Evolutionary conservation across 92 coral and sea anemone genomes (phyloP).

Genomic region (Porites cylindrica): DNA sequence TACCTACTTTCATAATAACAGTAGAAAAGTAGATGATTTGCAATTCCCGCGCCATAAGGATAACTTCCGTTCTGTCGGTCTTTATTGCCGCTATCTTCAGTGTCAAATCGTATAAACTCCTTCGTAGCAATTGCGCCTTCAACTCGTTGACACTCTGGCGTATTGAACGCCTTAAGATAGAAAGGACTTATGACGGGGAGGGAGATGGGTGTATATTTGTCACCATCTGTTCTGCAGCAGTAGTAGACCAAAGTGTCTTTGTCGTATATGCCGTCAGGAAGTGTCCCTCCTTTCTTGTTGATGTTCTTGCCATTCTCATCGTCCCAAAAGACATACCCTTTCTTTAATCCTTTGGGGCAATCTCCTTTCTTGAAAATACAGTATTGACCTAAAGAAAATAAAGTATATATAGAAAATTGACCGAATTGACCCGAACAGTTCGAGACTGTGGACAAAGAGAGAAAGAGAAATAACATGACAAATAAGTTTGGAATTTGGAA

Average conservation of each 20-base stretch:
- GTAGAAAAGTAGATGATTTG: conserved; percentile 10
- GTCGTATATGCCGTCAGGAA: conserved; percentile 66
- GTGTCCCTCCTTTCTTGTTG: conserved; percentile 47
- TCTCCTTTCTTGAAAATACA: conserved; percentile 61
- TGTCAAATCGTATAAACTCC: conserved; percentile 59
- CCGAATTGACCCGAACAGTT: no score
- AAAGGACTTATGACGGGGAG: conserved; percentile 61
- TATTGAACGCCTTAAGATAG: conserved; percentile 44
- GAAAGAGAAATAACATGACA: no score
- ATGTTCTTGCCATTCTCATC: conserved; percentile 42
- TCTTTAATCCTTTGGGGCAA: conserved; percentile 44
- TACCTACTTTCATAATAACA: conserved; percentile 47
- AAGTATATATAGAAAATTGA: no score
- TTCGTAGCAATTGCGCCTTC: conserved; percentile 52
- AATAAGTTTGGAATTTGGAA: no score
- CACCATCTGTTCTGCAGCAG: conserved; percentile 59
- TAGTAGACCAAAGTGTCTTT: conserved; percentile 38
- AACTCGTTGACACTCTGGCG: conserved; percentile 62
- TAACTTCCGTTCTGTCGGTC: conserved; percentile 29
- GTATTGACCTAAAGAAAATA: conserved; percentile 37
- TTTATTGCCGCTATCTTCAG: conserved; percentile 35
- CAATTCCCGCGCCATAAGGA: conserved; percentile 34
- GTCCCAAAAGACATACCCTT: conserved; percentile 59
- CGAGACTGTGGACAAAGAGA: no score
- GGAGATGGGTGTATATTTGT: conserved; percentile 40